Base-by-base conservation (phyloP, 2,797 vertebrate species). In the Hippopotamyrus pictus region DNA sequence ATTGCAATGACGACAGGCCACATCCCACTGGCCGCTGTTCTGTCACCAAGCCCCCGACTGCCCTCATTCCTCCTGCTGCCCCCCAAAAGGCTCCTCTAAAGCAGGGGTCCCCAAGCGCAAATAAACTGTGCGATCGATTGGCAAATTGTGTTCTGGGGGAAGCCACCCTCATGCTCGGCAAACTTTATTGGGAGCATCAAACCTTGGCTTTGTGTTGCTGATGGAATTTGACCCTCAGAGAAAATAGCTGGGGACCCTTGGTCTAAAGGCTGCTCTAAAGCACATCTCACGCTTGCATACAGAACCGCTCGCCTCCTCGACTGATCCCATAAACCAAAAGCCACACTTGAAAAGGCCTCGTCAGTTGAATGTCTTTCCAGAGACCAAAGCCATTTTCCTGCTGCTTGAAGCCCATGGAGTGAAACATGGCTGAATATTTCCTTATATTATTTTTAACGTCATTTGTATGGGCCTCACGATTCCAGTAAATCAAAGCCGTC, bases 241-340 rank as follows among this genome's bases (percentile, higher is more conserved):
- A 73, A 73, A 73, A 73, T 73, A 73, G 29, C 12, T 73, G 65
- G 25, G 25, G 29, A 73, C 11, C 29, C 29, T 12, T 73, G 65
- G 25, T 14, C 65, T 14, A 14, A 69, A 33, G 12, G 29, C 29
- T 69, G 29, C 29, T 73, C 65, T 73, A 73, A 73, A 73, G 65
- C 65, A 73, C 65, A 73, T 73, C 65, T 73, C 65, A 73, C 37
- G 73, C 37, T 41, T 8, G 17, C 73, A 79, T 44, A 44, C 73
- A 79, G 73, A 44, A 44, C 37, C 5, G 37, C 33, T 41, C 73
- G 5, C 73, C 37, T 79, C 33, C 37, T 41, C 3, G 2, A 19
- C 37, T 79, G 73, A 79, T 79, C 73, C 73, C 73, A 79, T 79
- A 79, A 79, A 79, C 73, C 7, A n/a, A 79, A 79, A 79, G 33